Conservation (phyloP, 2,888 invertebrate genomes). For the Ryuthela nishihirai region DNA sequence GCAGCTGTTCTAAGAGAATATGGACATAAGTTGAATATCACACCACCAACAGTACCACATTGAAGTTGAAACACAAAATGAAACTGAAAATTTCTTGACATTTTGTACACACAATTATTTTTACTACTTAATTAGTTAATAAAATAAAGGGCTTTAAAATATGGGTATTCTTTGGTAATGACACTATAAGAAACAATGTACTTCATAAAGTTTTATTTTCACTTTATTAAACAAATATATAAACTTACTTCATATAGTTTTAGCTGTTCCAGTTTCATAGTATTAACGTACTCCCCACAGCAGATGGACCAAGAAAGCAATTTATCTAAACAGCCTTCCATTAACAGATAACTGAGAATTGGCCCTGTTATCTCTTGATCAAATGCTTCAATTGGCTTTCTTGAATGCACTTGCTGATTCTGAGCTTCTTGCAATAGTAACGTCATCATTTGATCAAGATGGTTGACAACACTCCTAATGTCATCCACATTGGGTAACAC, state of each 20-base stretch:
- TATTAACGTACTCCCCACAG: slow-evolving; percentile 79
- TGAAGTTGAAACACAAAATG: too few species aligned
- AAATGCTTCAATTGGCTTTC: neutral
- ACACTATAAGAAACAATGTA: too few species aligned
- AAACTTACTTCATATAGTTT: slow-evolving; percentile 68
- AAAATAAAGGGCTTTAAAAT: too few species aligned
- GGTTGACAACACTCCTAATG: slow-evolving; percentile 83
- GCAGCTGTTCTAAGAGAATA: too few species aligned
- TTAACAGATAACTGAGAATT: slow-evolving; percentile 75
- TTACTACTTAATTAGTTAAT: too few species aligned
- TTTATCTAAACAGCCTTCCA: slow-evolving; percentile 79
- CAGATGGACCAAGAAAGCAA: slow-evolving; percentile 79
- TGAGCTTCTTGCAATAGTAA: slow-evolving; percentile 70
- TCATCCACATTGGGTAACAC: slow-evolving; percentile 60
- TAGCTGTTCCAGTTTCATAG: slow-evolving; percentile 78
- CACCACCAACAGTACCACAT: too few species aligned
- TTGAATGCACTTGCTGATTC: slow-evolving; percentile 47
- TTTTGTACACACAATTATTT: too few species aligned
- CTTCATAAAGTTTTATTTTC: too few species aligned
- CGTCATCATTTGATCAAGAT: slow-evolving; percentile 85
- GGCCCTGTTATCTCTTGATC: slow-evolving; percentile 46
- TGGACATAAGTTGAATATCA: too few species aligned
- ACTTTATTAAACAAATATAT: too few species aligned
- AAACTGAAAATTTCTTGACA: too few species aligned
- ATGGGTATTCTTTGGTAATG: too few species aligned